A percentile compares a stretch with the other conserved stretches of the same genome.
These are phyloP conservation scores for Cheirogaleus medius DNA, from an alignment of 2,113 vertebrate species.

Conservation along the genomic window DNA sequence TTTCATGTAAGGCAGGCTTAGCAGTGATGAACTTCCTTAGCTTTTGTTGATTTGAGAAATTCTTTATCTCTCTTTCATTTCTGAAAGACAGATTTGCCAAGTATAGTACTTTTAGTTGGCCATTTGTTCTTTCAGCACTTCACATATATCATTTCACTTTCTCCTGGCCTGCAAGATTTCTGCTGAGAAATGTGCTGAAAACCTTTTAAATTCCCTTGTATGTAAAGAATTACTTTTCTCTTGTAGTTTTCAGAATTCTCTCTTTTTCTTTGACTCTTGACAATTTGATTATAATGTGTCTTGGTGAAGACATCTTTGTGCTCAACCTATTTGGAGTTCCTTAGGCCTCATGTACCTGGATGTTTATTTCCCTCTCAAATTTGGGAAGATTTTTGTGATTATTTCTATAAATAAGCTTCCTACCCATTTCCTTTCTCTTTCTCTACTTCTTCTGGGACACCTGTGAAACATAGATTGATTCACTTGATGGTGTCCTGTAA, in stretches of 20 bases:
- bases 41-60: not conserved
- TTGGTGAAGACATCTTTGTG: not conserved
- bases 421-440: not conserved
- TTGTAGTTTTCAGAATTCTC: not conserved
- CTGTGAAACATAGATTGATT: not conserved
- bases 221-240: not conserved
- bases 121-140: no score
- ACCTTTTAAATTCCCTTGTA: not conserved
- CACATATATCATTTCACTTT: no score
- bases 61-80: not conserved
- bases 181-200: not conserved
- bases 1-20: no score
- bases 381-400: not conserved
- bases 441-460: not conserved
- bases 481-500: not conserved
- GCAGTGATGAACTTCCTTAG: not conserved
- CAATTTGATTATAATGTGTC: not conserved
- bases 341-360: not conserved
- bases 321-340: not conserved
- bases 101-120: not conserved
- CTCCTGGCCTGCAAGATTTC: no score
- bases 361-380: not conserved
- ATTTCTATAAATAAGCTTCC: not conserved
- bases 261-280: not conserved
- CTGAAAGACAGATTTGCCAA: not conserved